These are phyloP conservation scores for Sminthurides bifidus DNA, from an alignment of 1,140 invertebrate genomes.

Conservation along the genomic window DNA sequence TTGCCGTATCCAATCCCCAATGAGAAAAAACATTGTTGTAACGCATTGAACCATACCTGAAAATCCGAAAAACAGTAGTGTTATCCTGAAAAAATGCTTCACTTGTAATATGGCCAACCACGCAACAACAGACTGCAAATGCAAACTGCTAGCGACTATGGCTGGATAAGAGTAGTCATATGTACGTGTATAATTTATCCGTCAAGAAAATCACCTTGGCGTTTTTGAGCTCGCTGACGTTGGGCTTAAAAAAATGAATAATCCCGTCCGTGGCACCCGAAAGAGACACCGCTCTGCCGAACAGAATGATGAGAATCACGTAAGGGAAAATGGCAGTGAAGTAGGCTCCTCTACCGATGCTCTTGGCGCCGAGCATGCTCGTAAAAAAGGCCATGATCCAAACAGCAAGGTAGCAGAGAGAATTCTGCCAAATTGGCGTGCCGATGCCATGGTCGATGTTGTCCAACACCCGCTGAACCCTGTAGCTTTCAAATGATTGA, in stretches of 20 bases:
- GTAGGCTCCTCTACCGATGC: conserved; percentile 50
- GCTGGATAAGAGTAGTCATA: too few species aligned
- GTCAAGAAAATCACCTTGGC: conserved; percentile 41
- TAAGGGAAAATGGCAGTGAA: conserved; percentile 42
- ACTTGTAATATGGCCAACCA: background rate
- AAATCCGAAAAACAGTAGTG: too few species aligned
- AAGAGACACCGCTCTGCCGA: conserved; percentile 40
- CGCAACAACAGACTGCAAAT: background rate
- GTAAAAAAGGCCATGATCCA: conserved; percentile 66
- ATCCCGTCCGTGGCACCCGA: conserved; percentile 41
- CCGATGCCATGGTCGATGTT: conserved; percentile 61
- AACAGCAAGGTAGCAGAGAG: conserved; percentile 56
- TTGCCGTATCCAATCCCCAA: conserved; percentile 1
- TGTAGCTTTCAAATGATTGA: too few species aligned
- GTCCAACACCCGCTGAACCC: conserved; percentile 51
- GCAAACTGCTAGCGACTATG: too few species aligned
- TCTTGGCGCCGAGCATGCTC: conserved; percentile 63
- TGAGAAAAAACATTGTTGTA: conserved; percentile 9
- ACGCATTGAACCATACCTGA: conserved; percentile 9
- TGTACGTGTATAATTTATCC: too few species aligned
- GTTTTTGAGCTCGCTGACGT: conserved; percentile 53
- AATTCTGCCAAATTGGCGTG: conserved; percentile 57
- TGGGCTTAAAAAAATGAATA: conserved; percentile 57
- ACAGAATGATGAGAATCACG: conserved; percentile 39
- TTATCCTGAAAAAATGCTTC: background rate